These are phyloP conservation scores for Sebastes cheni DNA, from an alignment of 2,797 vertebrate species.

Conservation along the genomic window DNA sequence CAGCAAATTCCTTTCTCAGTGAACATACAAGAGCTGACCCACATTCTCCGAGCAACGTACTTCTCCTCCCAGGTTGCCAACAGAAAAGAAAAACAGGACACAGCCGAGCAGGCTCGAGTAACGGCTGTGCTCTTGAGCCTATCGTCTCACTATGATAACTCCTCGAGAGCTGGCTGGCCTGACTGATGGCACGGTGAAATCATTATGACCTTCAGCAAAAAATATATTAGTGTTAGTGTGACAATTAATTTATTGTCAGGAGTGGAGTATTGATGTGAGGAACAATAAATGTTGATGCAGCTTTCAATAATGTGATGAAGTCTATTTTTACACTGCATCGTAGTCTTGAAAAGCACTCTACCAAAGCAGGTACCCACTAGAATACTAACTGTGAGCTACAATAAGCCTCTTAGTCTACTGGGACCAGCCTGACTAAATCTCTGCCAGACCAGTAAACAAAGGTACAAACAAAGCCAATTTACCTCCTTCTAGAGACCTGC, in stretches of 20 bases:
- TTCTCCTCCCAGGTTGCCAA: conserved; percentile 56
- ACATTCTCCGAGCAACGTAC: conserved; percentile 71
- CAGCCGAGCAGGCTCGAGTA: conserved; percentile 3
- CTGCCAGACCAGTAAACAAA: conserved; percentile 46
- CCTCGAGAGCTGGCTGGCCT: background rate
- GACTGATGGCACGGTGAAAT: background rate
- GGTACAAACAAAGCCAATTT: conserved; percentile 25
- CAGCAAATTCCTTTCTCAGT: conserved; percentile 55
- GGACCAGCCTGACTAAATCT: conserved; percentile 36
- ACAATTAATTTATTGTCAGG: background rate
- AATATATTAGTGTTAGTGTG: background rate
- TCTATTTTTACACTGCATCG: conserved; percentile 1
- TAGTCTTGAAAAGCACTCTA: conserved; percentile 10
- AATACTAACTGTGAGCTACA: conserved; percentile 34
- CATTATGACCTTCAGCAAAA: background rate
- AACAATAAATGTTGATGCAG: conserved; percentile 3
- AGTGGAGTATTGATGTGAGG: background rate
- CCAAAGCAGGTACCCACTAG: conserved; percentile 15
- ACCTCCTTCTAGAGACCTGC: background rate
- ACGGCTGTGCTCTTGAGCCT: conserved; percentile 14
- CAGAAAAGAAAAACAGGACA: conserved; percentile 49
- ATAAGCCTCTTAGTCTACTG: conserved; percentile 59
- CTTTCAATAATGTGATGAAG: background rate
- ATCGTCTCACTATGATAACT: conserved; percentile 16
- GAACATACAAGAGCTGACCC: conserved; percentile 72